phyloP scores from a whole-genome alignment of 2,113 vertebrate species.

The Corvus cornix region DNA sequence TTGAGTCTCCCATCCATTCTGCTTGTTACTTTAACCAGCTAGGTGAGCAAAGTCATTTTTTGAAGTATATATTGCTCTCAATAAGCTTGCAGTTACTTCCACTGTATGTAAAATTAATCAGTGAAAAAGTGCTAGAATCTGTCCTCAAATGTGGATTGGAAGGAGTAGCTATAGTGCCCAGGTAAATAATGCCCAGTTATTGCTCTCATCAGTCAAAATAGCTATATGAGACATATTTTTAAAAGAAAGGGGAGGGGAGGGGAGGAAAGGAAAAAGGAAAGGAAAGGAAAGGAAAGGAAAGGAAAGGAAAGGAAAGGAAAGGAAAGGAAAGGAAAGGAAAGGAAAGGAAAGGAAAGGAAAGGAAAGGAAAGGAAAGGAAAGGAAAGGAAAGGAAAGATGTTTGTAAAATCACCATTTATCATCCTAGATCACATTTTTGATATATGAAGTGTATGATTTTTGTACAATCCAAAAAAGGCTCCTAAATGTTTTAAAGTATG shows the following conservation, averaged over 20 bases:
- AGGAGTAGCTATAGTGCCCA: neutral
- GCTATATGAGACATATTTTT: neutral
- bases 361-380: neutral
- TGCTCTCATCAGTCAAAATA: neutral
- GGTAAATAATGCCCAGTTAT: neutral
- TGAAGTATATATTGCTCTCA: neutral
- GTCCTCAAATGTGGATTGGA: neutral
- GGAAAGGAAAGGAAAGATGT: neutral
- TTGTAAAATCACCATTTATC: neutral
- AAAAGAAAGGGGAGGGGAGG: neutral
- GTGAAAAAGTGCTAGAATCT: neutral
- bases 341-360: no score
- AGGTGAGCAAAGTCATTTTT: neutral
- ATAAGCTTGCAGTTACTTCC: neutral
- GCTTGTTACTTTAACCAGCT: neutral
- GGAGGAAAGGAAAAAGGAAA: no score
- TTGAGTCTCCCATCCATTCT: neutral
- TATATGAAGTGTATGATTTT: neutral
- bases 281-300: neutral
- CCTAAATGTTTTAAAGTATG: neutral
- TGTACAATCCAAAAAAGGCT: neutral
- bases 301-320: no score
- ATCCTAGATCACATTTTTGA: neutral
- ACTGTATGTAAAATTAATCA: neutral
- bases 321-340: no score